phyloP scores from a whole-genome alignment of 1,140 invertebrate genomes.

The Panagrolaimus sp. region DNA sequence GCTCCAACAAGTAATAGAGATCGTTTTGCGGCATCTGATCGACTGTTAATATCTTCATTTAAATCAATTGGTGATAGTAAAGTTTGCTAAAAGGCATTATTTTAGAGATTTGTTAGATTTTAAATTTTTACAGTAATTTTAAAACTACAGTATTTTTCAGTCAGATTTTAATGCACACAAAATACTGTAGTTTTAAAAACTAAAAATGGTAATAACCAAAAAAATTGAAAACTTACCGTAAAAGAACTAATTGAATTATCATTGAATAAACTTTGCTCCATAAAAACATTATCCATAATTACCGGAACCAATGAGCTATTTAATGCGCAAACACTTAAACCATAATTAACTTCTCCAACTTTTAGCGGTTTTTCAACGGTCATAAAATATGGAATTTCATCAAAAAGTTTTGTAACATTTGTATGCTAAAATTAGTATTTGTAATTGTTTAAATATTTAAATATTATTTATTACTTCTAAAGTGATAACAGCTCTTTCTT shows the following conservation, averaged over 20 bases:
- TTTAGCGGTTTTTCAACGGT: conserved; percentile 3
- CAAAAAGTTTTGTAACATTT: conserved; percentile 17
- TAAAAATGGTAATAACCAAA: too few species aligned
- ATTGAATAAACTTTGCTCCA: conserved; percentile 26
- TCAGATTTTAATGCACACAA: too few species aligned
- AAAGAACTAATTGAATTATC: conserved; percentile 31
- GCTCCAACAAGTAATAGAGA: conserved; percentile 26
- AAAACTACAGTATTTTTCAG: too few species aligned
- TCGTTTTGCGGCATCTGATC: conserved; percentile 12
- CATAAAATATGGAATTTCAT: conserved; percentile 20
- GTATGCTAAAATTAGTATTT: background rate
- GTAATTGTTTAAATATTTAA: background rate
- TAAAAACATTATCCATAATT: conserved; percentile 28
- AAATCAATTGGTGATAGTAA: conserved; percentile 26
- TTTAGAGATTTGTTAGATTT: background rate
- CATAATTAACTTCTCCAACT: conserved; percentile 23
- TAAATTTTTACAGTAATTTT: too few species aligned
- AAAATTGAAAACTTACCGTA: background rate
- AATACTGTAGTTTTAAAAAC: too few species aligned
- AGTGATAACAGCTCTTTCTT: background rate
- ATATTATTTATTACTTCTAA: background rate
- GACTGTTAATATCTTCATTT: conserved; percentile 21
- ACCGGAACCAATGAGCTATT: conserved; percentile 28
- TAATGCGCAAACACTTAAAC: conserved; percentile 30
- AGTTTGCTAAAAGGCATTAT: conserved; percentile 19